Conservation (phyloP, 2,797 vertebrate genomes). For the Poecilia gillii region DNA sequence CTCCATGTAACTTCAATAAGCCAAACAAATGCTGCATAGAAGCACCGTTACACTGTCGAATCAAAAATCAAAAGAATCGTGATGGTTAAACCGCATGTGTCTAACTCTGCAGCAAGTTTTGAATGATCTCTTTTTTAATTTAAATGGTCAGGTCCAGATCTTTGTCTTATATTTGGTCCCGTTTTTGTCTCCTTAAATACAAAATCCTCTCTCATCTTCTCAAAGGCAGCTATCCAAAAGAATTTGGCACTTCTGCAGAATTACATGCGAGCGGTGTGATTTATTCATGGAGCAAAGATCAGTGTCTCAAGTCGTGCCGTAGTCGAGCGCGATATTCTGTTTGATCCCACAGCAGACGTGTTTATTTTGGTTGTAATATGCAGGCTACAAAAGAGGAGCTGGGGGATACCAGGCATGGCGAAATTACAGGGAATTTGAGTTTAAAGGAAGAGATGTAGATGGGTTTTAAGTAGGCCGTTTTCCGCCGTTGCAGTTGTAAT, state of each 20-base stretch:
- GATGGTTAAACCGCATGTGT: not conserved
- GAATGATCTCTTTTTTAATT: not conserved
- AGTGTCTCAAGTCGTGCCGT: constrained; percentile 24
- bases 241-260: constrained; percentile 24
- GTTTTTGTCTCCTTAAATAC: not conserved
- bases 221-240: constrained; percentile 21
- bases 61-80: not conserved
- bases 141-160: not conserved
- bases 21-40: not conserved
- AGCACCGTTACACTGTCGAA: not conserved
- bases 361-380: constrained; percentile 39
- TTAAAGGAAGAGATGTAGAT: not conserved
- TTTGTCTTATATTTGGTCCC: not conserved
- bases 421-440: not conserved
- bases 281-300: constrained; percentile 50
- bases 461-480: not conserved
- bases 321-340: constrained; percentile 36
- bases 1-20: not conserved
- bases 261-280: constrained; percentile 35
- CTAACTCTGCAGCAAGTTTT: not conserved
- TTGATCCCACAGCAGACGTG: constrained; percentile 43
- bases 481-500: not conserved
- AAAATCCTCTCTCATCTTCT: not conserved
- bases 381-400: constrained; percentile 5
- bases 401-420: not conserved